These are phyloP conservation scores for Gallinago nigripennis DNA, from an alignment of 2,797 vertebrate species.

Conservation along the genomic window DNA sequence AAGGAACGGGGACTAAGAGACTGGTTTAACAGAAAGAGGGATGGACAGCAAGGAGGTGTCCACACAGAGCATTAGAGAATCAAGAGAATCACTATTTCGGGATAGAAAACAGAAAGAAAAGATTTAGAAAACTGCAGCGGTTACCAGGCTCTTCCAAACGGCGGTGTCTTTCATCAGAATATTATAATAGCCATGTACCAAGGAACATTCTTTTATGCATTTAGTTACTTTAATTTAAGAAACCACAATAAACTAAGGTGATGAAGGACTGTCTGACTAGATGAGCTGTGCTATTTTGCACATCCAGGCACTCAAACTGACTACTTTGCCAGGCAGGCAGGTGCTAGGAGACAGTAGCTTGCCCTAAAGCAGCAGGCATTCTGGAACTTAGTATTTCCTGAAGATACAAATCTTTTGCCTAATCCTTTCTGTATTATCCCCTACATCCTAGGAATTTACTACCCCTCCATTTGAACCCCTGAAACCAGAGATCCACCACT, in stretches of 20 bases:
- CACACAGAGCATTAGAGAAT: neutral
- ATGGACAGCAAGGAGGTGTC: neutral
- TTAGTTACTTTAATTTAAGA: neutral
- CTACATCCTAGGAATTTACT: neutral
- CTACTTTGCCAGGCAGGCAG: neutral
- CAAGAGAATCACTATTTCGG: neutral
- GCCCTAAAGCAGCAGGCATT: neutral
- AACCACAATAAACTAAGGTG: neutral
- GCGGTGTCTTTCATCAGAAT: neutral
- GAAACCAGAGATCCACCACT: neutral
- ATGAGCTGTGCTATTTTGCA: neutral
- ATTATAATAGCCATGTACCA: accelerated
- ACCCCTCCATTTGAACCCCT: neutral
- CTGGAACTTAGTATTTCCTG: neutral
- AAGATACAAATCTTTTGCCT: neutral
- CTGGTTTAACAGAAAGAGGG: neutral
- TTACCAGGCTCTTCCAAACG: neutral
- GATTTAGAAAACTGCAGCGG: neutral
- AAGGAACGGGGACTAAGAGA: neutral
- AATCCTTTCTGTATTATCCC: neutral
- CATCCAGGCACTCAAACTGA: neutral
- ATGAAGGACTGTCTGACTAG: neutral
- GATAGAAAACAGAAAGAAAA: neutral
- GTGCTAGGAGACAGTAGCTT: neutral
- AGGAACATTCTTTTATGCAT: neutral